A percentile compares a stretch with the other conserved stretches of the same genome.
Evolutionary conservation across 2,113 vertebrate species (phyloP).

Genomic region (Capreolus pygargus): DNA sequence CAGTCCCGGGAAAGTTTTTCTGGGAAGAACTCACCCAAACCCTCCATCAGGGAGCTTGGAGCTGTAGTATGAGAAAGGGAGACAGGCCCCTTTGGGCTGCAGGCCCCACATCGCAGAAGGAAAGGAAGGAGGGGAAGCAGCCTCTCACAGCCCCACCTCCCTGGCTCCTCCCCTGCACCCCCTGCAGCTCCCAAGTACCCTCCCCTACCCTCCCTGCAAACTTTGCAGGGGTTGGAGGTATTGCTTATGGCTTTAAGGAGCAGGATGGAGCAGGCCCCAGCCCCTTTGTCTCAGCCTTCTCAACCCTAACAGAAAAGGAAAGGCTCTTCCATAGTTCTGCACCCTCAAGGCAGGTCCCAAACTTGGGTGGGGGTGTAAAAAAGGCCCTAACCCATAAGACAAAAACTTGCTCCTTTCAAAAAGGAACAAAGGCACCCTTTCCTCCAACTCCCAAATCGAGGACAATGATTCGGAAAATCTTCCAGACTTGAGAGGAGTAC

Average conservation of each 20-base stretch:
- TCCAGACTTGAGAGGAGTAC: not conserved
- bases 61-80: not conserved
- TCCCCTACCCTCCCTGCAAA: not conserved
- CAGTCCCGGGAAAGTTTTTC: not conserved
- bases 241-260: not conserved
- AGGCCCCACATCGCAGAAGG: constrained; percentile 11
- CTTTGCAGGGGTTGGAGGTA: not conserved
- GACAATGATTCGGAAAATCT: constrained; percentile 51
- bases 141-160: not conserved
- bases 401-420: constrained; percentile 17
- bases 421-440: constrained; percentile 54
- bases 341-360: not conserved
- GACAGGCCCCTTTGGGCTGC: not conserved
- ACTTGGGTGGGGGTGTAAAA: not conserved
- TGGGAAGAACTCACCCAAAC: not conserved
- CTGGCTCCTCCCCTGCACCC: constrained; percentile 11
- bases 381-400: not conserved
- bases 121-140: not conserved
- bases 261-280: not conserved
- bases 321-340: not conserved
- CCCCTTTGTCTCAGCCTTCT: constrained; percentile 37
- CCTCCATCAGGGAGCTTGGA: not conserved
- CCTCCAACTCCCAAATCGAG: constrained; percentile 32
- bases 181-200: constrained; percentile 26
- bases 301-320: not conserved